phyloP scores from a whole-genome alignment of 2,888 invertebrate species.

The Eupsilia transversa region DNA sequence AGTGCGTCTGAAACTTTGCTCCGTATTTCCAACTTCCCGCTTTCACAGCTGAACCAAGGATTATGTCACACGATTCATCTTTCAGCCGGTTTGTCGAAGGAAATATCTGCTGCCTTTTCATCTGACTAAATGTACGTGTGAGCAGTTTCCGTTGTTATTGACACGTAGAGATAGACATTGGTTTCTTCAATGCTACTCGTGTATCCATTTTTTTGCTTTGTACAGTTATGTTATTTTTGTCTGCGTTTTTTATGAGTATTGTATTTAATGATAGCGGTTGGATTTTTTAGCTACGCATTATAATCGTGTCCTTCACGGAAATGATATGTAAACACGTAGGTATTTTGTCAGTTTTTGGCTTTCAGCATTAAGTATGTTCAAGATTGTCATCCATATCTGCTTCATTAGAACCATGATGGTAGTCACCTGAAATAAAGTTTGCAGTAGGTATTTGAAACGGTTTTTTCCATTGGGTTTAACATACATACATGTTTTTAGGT shows the following conservation, averaged over 20 bases:
- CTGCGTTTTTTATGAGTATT: conserved; percentile 10
- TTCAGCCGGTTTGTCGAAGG: conserved; percentile 74
- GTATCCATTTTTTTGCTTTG: conserved; percentile 12
- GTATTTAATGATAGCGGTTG: conserved; percentile 27
- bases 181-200: conserved; percentile 42
- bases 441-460: background rate
- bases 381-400: too few relatives aligned
- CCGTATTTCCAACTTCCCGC: conserved; percentile 52
- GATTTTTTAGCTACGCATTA: background rate
- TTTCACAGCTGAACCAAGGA: conserved; percentile 66
- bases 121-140: conserved; percentile 70
- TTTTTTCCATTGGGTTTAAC: background rate
- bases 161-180: conserved; percentile 55
- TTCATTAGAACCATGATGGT: background rate
- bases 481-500: background rate
- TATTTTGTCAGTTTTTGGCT: background rate
- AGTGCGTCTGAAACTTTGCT: conserved; percentile 30
- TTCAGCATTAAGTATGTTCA: background rate
- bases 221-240: conserved; percentile 9
- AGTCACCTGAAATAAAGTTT: background rate
- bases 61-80: conserved; percentile 78
- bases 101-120: conserved; percentile 77
- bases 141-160: conserved; percentile 67
- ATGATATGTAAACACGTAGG: background rate
- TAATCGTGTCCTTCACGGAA: background rate